Percentiles rank a stretch among this genome's conserved stretches.
Evolutionary conservation across 35 echinoderm and acorn worm species (phyloP).

Genomic region (Lytechinus variegatus): DNA sequence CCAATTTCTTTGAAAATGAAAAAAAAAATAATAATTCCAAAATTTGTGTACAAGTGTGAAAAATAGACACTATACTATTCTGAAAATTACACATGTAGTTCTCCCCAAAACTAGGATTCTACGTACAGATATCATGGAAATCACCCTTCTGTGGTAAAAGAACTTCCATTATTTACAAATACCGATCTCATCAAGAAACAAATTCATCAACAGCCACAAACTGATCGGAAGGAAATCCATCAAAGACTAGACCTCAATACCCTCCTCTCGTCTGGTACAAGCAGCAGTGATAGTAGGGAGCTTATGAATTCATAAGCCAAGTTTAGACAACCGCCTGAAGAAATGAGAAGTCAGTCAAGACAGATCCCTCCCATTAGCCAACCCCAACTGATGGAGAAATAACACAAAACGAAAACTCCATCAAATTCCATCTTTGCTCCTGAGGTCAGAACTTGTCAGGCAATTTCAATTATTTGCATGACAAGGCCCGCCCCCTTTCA

Average conservation of each 20-base stretch:
- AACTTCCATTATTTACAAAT: background rate
- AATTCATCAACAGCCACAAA: background rate
- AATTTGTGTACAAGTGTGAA: too few relatives aligned
- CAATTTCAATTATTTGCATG: background rate
- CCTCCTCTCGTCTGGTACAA: background rate
- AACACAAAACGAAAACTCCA: background rate
- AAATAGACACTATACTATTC: too few relatives aligned
- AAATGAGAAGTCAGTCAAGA: background rate
- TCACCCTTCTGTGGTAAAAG: background rate
- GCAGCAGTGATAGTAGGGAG: background rate
- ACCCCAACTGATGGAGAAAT: background rate
- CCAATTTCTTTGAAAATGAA: background rate
- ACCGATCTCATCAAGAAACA: background rate
- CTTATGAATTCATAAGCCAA: background rate
- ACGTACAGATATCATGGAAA: background rate
- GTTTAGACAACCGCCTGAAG: background rate
- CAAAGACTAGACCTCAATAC: constrained; percentile 11
- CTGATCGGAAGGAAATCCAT: background rate
- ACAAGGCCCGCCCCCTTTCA: background rate
- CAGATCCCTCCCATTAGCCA: background rate
- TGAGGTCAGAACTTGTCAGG: background rate
- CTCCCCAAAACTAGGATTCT: background rate
- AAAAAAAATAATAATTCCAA: background rate
- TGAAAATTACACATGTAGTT: too few relatives aligned
- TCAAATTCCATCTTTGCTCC: constrained; percentile 3